Evolutionary conservation across 2,113 vertebrate species (phyloP).

Genomic region (Loxodonta africana): DNA sequence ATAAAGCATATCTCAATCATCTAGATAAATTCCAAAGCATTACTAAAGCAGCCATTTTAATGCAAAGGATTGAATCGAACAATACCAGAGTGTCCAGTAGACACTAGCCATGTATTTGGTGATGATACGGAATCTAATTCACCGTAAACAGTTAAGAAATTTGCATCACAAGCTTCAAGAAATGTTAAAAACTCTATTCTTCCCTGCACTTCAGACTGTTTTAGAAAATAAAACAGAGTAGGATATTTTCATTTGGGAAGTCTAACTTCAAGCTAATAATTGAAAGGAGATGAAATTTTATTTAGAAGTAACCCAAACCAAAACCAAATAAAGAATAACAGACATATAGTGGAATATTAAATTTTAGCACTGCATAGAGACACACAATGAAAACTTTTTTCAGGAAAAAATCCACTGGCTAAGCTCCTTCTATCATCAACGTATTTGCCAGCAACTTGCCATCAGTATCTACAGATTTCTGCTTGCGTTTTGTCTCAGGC

Average conservation of each 20-base stretch:
- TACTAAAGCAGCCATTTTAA: not conserved
- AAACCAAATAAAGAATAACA: constrained; percentile 4
- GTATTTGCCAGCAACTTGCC: not conserved
- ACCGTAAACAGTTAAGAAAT: not conserved
- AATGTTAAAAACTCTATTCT: not conserved
- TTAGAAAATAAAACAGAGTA: constrained; percentile 11
- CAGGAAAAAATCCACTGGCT: not conserved
- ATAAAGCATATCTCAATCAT: not conserved
- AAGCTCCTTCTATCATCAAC: not conserved
- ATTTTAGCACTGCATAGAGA: not conserved
- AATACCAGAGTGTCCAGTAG: not conserved
- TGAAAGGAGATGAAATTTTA: constrained; percentile 37
- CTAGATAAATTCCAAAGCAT: not conserved
- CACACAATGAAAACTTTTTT: constrained; percentile 17
- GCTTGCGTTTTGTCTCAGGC: too few relatives aligned
- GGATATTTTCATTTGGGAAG: constrained; percentile 30
- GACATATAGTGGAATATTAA: not conserved
- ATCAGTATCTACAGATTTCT: not conserved
- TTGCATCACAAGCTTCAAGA: not conserved
- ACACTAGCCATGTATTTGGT: not conserved
- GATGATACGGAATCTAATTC: not conserved
- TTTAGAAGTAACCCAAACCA: constrained; percentile 19
- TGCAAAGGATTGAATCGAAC: not conserved
- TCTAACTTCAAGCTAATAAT: constrained; percentile 7
- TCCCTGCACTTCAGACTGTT: not conserved